Evolutionary conservation across 2,888 invertebrate genomes (phyloP).

Genomic region (Aricia artaxerxes): DNA sequence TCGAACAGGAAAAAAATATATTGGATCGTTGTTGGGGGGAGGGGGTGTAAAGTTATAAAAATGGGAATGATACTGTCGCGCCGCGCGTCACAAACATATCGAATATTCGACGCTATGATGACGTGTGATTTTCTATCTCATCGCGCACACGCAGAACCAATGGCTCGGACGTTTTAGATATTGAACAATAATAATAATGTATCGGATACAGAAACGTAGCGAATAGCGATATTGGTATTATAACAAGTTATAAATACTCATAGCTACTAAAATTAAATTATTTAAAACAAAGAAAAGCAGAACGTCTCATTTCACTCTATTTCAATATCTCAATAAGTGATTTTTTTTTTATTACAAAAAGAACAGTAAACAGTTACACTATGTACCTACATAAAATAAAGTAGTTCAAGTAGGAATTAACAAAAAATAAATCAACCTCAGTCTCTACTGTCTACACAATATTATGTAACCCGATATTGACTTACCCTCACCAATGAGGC

Average conservation of each 20-base stretch:
- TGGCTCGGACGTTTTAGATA: constrained; percentile 2
- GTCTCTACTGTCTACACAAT: too few species aligned
- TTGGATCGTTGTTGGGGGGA: background rate
- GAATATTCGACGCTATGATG: constrained; percentile 25
- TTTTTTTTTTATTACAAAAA: too few species aligned
- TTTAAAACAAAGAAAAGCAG: background rate
- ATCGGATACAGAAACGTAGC: background rate
- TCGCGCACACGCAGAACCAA: constrained; percentile 25
- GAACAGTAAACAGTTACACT: too few species aligned
- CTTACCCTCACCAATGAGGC: too few species aligned
- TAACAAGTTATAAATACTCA: background rate
- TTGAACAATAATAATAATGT: background rate
- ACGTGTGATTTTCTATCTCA: constrained; percentile 27
- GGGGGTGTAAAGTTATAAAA: constrained; percentile 8
- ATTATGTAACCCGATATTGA: too few species aligned
- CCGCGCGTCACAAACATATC: constrained; percentile 15
- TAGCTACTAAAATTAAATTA: too few species aligned
- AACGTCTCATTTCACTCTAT: background rate
- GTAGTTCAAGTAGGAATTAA: too few species aligned
- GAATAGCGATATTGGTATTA: background rate
- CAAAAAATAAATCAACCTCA: too few species aligned
- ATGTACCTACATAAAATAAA: too few species aligned
- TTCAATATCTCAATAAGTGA: too few species aligned
- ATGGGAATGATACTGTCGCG: constrained; percentile 16
- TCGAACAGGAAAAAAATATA: constrained; percentile 1